A percentile compares a stretch with the other conserved stretches of the same genome.
Evolutionary conservation across 2,888 invertebrate genomes (phyloP).

Genomic region (Spialia ferax): DNA sequence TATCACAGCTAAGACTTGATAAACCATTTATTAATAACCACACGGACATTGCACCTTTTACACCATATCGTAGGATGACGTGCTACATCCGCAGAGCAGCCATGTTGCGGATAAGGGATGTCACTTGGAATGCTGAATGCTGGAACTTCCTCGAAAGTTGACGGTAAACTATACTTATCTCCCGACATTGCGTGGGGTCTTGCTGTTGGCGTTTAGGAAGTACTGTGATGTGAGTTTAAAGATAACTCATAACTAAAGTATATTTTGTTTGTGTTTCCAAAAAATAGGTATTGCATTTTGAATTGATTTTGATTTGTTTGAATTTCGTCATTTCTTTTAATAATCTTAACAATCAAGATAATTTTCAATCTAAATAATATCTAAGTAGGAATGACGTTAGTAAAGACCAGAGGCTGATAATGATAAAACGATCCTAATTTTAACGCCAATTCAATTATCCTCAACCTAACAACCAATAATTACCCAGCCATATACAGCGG

Average conservation of each 20-base stretch:
- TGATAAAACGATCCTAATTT: background rate
- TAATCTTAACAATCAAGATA: too few relatives aligned
- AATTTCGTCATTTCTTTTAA: too few relatives aligned
- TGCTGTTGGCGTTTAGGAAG: background rate
- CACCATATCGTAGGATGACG: constrained; percentile 16
- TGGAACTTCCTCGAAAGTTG: constrained; percentile 27
- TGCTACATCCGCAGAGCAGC: constrained; percentile 16
- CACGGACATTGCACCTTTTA: background rate
- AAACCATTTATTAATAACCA: background rate
- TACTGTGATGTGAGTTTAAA: background rate
- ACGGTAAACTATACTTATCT: constrained; percentile 24
- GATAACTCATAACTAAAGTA: constrained; percentile 6
- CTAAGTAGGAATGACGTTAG: too few relatives aligned
- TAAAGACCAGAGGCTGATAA: too few relatives aligned
- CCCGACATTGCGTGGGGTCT: constrained; percentile 31
- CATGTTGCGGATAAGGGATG: constrained; percentile 28
- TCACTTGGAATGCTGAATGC: constrained; percentile 14
- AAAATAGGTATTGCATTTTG: too few relatives aligned
- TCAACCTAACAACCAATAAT: background rate
- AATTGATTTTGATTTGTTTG: background rate
- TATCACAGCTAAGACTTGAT: background rate
- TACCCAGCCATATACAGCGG: background rate
- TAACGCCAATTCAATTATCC: background rate
- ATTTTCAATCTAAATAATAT: too few relatives aligned
- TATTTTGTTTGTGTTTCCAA: too few relatives aligned